phyloP scores from a whole-genome alignment of 92 coral and sea anemone genomes.

The Phenganax stokvisi region DNA sequence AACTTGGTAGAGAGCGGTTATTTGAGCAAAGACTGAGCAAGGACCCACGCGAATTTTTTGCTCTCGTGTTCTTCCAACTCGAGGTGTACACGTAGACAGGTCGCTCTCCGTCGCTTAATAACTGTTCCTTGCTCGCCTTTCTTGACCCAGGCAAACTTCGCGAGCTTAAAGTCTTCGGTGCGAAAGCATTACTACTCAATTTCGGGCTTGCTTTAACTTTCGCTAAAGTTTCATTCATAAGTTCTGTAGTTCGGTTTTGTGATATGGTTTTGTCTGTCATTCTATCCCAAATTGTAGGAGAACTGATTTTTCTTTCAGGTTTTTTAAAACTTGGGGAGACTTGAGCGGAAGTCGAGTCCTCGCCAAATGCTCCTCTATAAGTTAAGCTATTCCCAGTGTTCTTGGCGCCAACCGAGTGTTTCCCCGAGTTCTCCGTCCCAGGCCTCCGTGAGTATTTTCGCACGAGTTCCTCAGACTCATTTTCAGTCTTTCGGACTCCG shows the following conservation, averaged over 20 bases:
- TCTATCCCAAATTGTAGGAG: slow-evolving; percentile 35
- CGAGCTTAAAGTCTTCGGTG: slow-evolving; percentile 25
- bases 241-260: slow-evolving; percentile 35
- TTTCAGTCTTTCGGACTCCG: neutral
- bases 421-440: slow-evolving; percentile 14
- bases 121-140: slow-evolving; percentile 37
- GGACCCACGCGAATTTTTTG: slow-evolving; percentile 32
- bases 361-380: neutral
- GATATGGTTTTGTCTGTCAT: slow-evolving; percentile 28
- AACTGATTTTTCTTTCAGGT: slow-evolving; percentile 2
- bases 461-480: neutral
- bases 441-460: neutral
- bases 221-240: slow-evolving; percentile 33
- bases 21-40: slow-evolving; percentile 27
- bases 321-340: slow-evolving; percentile 8
- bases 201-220: slow-evolving; percentile 36
- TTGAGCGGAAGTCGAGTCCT: neutral
- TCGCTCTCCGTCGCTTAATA: slow-evolving; percentile 36
- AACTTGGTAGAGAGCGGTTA: slow-evolving; percentile 36
- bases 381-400: neutral
- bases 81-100: slow-evolving; percentile 44
- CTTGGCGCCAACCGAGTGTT: slow-evolving; percentile 2
- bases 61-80: slow-evolving; percentile 39
- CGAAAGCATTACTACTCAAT: slow-evolving; percentile 13
- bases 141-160: slow-evolving; percentile 38